Conservation (phyloP, 2,888 invertebrate species). For the Clunio marinus region DNA sequence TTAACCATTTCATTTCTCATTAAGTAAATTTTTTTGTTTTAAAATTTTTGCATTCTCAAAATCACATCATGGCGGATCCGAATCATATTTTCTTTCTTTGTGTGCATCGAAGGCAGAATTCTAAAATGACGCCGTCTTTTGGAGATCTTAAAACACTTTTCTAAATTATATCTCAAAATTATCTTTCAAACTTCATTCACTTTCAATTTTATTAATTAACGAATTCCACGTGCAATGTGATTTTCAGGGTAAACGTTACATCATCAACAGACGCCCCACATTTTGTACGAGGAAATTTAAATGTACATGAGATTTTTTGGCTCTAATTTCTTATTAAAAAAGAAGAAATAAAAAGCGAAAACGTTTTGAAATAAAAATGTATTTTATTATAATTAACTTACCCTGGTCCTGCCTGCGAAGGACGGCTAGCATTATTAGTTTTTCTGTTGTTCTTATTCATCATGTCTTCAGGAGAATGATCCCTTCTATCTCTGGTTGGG, state of each 20-base stretch:
- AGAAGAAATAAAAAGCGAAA: too few relatives aligned
- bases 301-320: conserved; percentile 15
- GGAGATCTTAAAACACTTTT: too few relatives aligned
- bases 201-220: neutral
- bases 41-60: too few relatives aligned
- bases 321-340: too few relatives aligned
- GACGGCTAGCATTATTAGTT: conserved; percentile 19
- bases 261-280: neutral
- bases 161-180: too few relatives aligned
- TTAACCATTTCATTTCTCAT: too few relatives aligned
- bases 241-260: neutral
- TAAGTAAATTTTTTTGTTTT: too few relatives aligned
- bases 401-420: conserved; percentile 5
- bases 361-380: neutral
- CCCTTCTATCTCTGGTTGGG: conserved; percentile 32
- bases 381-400: conserved; percentile 13
- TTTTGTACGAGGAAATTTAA: neutral
- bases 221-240: too few relatives aligned
- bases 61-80: conserved; percentile 10
- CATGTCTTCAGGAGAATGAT: conserved; percentile 23
- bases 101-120: neutral
- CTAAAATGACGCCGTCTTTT: neutral
- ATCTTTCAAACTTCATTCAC: neutral
- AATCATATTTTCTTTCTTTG: conserved; percentile 23
- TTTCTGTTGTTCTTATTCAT: conserved; percentile 27